Percentiles rank a stretch among this genome's conserved stretches.
phyloP scores from a whole-genome alignment of 2,888 invertebrate genomes.

The Callimorpha dominula region DNA sequence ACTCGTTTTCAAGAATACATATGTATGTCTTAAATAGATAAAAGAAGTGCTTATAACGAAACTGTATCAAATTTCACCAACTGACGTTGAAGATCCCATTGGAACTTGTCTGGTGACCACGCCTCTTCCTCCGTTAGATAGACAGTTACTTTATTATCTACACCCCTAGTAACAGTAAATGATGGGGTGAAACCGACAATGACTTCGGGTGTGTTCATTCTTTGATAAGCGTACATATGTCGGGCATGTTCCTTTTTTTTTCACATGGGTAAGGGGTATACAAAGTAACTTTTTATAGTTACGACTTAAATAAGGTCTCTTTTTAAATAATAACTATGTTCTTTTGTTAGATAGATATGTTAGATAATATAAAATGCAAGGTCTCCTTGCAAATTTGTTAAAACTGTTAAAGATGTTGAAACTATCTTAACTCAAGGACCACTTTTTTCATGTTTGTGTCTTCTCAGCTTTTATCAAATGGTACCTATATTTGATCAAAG shows the following conservation, averaged over 20 bases:
- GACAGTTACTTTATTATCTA: conserved; percentile 72
- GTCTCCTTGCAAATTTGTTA: background rate
- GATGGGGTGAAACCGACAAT: conserved; percentile 46
- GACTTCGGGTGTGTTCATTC: conserved; percentile 19
- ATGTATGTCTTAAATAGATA: conserved; percentile 10
- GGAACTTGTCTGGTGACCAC: conserved; percentile 77
- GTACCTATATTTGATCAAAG: no score
- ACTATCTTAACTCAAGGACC: background rate
- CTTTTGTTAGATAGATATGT: no score
- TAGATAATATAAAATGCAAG: background rate
- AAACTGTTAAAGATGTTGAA: background rate
- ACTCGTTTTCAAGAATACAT: background rate
- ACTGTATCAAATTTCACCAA: conserved; percentile 67
- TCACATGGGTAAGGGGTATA: background rate
- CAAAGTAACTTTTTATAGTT: background rate
- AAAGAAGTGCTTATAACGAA: conserved; percentile 52
- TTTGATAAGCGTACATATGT: conserved; percentile 14
- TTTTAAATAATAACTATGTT: background rate
- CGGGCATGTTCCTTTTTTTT: conserved; percentile 25
- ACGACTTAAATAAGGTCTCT: background rate
- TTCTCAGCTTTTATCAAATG: background rate
- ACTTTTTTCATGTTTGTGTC: background rate
- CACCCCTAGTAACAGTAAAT: conserved; percentile 61
- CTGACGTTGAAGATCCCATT: conserved; percentile 69
- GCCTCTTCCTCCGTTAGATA: conserved; percentile 78